phyloP scores from a whole-genome alignment of 2,113 vertebrate species.

The Cinclus mexicanus region DNA sequence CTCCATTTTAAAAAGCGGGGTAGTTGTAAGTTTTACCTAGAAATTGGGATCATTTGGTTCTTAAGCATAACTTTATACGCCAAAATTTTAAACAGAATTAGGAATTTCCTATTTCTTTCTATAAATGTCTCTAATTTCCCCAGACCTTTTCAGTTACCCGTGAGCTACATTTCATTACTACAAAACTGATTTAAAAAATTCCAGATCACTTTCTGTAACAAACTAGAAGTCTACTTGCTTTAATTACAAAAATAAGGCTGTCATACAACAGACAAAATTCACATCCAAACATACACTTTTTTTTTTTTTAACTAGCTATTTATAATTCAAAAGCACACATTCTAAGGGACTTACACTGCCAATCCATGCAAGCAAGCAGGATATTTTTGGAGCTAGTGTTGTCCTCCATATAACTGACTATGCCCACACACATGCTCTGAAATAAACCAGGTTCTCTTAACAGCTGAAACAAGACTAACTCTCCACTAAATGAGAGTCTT shows the following conservation, averaged over 20 bases:
- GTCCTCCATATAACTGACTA: background rate
- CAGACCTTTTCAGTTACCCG: background rate
- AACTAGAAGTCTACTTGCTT: conserved; percentile 48
- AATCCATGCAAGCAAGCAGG: background rate
- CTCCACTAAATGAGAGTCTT: background rate
- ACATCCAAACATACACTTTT: background rate
- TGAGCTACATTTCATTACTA: background rate
- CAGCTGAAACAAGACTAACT: background rate
- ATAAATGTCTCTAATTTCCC: background rate
- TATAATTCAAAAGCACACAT: background rate
- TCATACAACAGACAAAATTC: background rate
- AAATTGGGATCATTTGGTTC: background rate
- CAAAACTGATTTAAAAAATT: conserved; percentile 23
- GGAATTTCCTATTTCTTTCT: background rate
- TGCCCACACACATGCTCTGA: background rate
- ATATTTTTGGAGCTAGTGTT: background rate
- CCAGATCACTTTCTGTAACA: conserved; percentile 8
- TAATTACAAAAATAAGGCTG: conserved; percentile 60
- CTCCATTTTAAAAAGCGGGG: background rate
- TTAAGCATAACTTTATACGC: background rate
- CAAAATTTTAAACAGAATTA: background rate
- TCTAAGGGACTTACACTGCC: background rate
- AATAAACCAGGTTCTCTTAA: background rate
- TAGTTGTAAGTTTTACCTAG: background rate
- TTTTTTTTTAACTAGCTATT: background rate